Evolutionary conservation across 2,113 vertebrate species (phyloP), one percentile per base, ranked within the genome.

Genomic region (Daubentonia madagascariensis): DNA sequence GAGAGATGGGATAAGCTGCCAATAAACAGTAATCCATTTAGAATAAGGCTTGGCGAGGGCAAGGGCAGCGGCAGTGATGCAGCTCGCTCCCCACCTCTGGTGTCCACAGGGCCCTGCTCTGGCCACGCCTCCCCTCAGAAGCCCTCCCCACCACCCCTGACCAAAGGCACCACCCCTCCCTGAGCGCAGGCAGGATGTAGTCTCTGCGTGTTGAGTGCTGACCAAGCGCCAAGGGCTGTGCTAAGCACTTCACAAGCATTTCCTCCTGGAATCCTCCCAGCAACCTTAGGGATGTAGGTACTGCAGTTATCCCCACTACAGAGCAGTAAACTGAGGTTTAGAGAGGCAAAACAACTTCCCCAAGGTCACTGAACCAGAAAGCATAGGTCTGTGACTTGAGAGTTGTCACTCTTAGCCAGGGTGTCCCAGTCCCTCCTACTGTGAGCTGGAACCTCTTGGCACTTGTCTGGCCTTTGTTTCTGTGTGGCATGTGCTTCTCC

Each of bases 11-110:
- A 73, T 89, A 84, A 97, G 95, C 95, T 4, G 20, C 97, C 98
- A 91, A 92, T 98, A 94, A 96, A 97, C 96, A 95, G 92, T 89
- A 93, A 97, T 93, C 89, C 96, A 52, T 94, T 96, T 95, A 90
- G 95, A 92, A 75, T 3, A 45, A 72, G 54, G 54, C 89, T 63
- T 35, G 76, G 83, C 30, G 6, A 20, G 13, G 70, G 28, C 3
- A 1, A 30, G 22, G 83, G 78, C 20, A 2, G 48, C 10, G 1
- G 0, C 0, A 0, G 3, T 8, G 40, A 13, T 1, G 30, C 22
- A 2, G 54, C 43, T 25, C 16, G 61, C 23, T 84, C 54, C 65
- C 28, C 6, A 20, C 67, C 83, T 37, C 52, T 30, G 28, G 4
- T 8, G 75, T 43, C n/a, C 1, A 9, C 57, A 23, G 63, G 32